Percentiles rank a stretch among this genome's conserved stretches.
Conservation (phyloP, 2,888 invertebrate genomes). For the Spatulosminthurus flaviceps region DNA sequence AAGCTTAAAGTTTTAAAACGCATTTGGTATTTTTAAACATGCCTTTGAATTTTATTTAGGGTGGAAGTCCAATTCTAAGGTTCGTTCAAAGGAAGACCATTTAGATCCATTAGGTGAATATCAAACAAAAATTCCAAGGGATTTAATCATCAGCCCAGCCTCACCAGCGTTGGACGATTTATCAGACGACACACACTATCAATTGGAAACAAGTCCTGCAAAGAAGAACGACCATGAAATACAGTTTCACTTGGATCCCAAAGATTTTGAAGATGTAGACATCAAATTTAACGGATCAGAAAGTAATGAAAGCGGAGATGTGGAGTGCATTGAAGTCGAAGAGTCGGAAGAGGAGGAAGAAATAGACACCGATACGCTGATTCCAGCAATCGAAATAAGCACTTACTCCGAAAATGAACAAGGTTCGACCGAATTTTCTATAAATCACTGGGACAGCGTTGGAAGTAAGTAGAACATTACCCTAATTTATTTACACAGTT, state of each 20-base stretch:
- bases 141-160: slow-evolving; percentile 15
- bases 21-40: no score
- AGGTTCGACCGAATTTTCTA: background rate
- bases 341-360: slow-evolving; percentile 35
- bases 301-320: background rate
- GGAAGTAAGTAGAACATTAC: background rate
- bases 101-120: background rate
- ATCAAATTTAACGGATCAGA: background rate
- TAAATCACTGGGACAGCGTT: background rate
- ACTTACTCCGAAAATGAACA: background rate
- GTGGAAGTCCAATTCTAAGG: background rate
- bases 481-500: no score
- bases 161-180: background rate
- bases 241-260: slow-evolving; percentile 32
- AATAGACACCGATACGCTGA: background rate
- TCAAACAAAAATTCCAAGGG: slow-evolving; percentile 9
- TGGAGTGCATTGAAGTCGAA: slow-evolving; percentile 11
- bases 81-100: background rate
- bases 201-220: background rate
- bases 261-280: slow-evolving; percentile 20
- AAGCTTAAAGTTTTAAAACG: no score
- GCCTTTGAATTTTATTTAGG: no score
- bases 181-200: background rate
- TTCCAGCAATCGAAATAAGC: background rate
- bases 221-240: slow-evolving; percentile 5